Evolutionary conservation across 2,888 invertebrate species (phyloP).

Genomic region (Conistra vaccinii): DNA sequence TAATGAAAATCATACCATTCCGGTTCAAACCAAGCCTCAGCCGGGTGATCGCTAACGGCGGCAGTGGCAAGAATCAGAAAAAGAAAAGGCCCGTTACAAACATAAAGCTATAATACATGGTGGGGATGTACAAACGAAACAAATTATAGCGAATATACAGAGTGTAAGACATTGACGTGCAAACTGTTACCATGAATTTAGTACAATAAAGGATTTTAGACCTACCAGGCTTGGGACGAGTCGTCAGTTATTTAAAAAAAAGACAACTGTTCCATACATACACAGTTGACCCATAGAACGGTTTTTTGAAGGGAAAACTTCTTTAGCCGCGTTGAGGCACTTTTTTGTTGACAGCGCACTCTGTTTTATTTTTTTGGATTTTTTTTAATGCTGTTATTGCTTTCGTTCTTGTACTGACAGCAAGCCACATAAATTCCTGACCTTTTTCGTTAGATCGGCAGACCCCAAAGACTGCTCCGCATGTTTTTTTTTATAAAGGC

Average conservation of each 20-base stretch:
- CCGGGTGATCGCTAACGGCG: conserved; percentile 64
- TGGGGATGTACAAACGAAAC: background rate
- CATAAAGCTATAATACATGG: conserved; percentile 43
- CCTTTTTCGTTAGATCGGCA: no score
- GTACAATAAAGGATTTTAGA: background rate
- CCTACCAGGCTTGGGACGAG: background rate
- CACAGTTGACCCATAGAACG: background rate
- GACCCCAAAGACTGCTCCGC: no score
- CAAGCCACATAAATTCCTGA: no score
- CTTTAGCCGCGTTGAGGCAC: no score
- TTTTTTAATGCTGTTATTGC: no score
- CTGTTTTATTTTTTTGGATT: no score
- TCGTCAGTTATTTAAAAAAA: background rate
- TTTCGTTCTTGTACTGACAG: no score
- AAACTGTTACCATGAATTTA: background rate
- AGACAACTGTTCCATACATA: background rate
- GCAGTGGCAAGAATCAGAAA: conserved; percentile 68
- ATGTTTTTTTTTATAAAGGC: background rate
- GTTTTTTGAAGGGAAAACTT: no score
- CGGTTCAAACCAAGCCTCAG: conserved; percentile 66
- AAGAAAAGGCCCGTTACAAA: conserved; percentile 62
- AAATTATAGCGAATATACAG: background rate
- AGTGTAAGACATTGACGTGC: background rate
- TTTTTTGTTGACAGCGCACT: no score
- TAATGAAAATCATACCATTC: conserved; percentile 65